A percentile compares a stretch with the other conserved stretches of the same genome.
Evolutionary conservation across 2,797 vertebrate genomes (phyloP).

Genomic region (Lepilemur ruficaudatus): DNA sequence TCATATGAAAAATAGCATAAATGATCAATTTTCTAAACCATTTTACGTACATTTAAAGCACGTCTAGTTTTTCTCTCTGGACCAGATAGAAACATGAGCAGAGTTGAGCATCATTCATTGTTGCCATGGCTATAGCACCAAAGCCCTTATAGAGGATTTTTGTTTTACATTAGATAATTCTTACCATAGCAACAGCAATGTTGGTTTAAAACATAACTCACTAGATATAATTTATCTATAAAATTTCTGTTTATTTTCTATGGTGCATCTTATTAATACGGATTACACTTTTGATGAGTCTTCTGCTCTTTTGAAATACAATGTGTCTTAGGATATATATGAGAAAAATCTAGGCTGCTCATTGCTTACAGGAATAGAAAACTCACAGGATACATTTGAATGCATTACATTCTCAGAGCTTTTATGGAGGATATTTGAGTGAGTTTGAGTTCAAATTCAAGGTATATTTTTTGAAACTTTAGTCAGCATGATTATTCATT

Average conservation of each 20-base stretch:
- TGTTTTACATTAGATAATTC: constrained; percentile 75
- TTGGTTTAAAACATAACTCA: constrained; percentile 74
- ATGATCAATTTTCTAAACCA: constrained; percentile 56
- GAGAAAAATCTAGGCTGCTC: constrained; percentile 72
- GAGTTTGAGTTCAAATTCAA: constrained; percentile 62
- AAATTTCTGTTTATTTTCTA: constrained; percentile 71
- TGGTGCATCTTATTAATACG: constrained; percentile 70
- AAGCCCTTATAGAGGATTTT: constrained; percentile 76
- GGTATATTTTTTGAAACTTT: constrained; percentile 28
- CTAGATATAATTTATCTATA: constrained; percentile 77
- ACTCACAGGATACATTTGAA: constrained; percentile 38
- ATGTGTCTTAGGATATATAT: constrained; percentile 63
- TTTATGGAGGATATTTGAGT: constrained; percentile 68
- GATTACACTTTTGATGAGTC: constrained; percentile 72
- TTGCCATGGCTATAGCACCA: constrained; percentile 81
- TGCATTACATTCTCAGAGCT: constrained; percentile 43
- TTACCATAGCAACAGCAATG: constrained; percentile 82
- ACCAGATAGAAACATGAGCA: constrained; percentile 68
- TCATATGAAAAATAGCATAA: constrained; percentile 48
- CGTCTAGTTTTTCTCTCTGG: constrained; percentile 61
- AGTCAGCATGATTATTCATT: constrained; percentile 45
- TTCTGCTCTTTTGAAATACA: constrained; percentile 70
- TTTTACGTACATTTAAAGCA: constrained; percentile 54
- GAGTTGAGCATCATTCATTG: constrained; percentile 56
- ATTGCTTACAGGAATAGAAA: constrained; percentile 64